These are phyloP conservation scores for Goniozus legneri DNA, from an alignment of 1,140 invertebrate genomes.

Conservation along the genomic window DNA sequence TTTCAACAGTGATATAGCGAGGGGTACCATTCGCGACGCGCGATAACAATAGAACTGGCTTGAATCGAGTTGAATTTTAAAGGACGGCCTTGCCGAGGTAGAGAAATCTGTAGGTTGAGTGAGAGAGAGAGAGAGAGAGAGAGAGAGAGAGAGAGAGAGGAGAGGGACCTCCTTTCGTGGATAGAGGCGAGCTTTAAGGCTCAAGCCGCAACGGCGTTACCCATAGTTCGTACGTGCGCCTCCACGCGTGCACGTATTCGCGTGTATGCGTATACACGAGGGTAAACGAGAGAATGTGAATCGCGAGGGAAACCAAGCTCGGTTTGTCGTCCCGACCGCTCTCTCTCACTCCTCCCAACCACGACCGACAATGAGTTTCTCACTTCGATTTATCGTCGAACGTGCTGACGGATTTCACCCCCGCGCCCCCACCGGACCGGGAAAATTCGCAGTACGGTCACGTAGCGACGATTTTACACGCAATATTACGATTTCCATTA, in stretches of 20 bases:
- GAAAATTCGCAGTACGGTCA: neutral
- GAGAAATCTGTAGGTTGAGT: too few relatives aligned
- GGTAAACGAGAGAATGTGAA: neutral
- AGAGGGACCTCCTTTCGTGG: conserved; percentile 1
- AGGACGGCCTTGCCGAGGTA: too few relatives aligned
- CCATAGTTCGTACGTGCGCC: too few relatives aligned
- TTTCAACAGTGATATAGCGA: too few relatives aligned
- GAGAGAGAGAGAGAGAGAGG: neutral
- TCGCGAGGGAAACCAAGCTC: neutral
- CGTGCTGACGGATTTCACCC: neutral
- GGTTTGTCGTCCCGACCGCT: neutral
- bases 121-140: too few relatives aligned
- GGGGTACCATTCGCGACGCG: neutral
- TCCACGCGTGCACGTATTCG: too few relatives aligned
- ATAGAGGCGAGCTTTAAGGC: conserved; percentile 14
- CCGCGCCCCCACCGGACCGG: too few relatives aligned
- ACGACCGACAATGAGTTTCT: too few relatives aligned
- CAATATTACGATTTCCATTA: neutral
- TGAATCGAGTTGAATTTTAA: conserved; percentile 5
- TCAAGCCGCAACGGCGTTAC: neutral
- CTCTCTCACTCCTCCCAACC: neutral
- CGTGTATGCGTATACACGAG: too few relatives aligned
- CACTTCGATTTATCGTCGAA: neutral
- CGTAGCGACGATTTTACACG: neutral
- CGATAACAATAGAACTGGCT: conserved; percentile 3